Conservation (phyloP, 2,888 invertebrate genomes). For the Thumatha senex region DNA sequence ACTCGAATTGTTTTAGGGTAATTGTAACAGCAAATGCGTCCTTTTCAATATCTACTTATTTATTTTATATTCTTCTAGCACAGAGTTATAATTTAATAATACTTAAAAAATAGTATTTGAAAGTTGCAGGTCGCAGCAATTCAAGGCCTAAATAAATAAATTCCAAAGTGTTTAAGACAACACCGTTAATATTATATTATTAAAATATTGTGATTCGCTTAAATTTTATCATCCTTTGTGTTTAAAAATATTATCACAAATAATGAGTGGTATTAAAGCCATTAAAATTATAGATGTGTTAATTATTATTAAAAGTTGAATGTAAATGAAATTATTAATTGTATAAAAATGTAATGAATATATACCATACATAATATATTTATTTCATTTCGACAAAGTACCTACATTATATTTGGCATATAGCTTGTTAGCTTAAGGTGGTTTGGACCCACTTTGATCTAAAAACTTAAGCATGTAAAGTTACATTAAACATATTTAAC, state of each 20-base stretch:
- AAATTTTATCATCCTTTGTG: conserved; percentile 6
- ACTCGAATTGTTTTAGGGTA: conserved; percentile 3
- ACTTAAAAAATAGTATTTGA: conserved; percentile 17
- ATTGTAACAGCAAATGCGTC: too few species aligned
- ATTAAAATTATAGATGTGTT: conserved; percentile 37
- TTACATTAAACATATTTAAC: neutral
- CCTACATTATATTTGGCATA: too few species aligned
- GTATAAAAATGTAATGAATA: conserved; percentile 48
- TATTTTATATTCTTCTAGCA: too few species aligned
- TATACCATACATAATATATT: conserved; percentile 30
- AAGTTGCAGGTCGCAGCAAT: conserved; percentile 16
- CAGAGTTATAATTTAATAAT: too few species aligned
- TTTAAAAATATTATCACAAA: conserved; percentile 5
- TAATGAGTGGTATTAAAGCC: conserved; percentile 25
- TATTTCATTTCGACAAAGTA: conserved; percentile 1
- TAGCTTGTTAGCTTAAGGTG: too few species aligned
- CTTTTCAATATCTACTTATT: too few species aligned
- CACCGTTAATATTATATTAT: conserved; percentile 17
- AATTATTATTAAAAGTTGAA: conserved; percentile 42
- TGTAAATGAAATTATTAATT: conserved; percentile 45
- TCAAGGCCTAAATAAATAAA: conserved; percentile 7
- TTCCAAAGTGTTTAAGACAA: conserved; percentile 14
- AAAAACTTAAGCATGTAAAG: neutral
- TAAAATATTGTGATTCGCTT: neutral
- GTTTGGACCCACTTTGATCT: too few species aligned